These are phyloP conservation scores for Aramus guarauna DNA, from an alignment of 2,113 vertebrate genomes.

Conservation along the genomic window DNA sequence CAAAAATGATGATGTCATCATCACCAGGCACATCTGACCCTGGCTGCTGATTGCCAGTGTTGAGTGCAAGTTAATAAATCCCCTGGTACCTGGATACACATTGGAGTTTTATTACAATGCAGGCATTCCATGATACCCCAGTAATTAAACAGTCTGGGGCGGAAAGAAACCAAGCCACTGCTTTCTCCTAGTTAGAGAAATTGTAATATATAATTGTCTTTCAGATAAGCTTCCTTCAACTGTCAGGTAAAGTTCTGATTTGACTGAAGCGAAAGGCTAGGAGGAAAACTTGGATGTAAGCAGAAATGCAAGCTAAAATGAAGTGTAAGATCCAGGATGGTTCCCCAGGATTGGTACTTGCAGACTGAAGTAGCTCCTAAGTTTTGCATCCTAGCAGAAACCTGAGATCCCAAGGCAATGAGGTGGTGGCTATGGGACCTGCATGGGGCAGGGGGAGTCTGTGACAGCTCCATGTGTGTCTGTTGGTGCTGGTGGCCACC, in stretches of 20 bases:
- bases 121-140: constrained; percentile 69
- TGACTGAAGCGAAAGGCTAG: neutral
- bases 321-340: neutral
- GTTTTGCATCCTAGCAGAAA: neutral
- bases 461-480: neutral
- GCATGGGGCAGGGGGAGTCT: neutral
- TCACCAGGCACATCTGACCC: constrained; percentile 76
- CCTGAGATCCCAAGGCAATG: neutral
- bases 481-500: neutral
- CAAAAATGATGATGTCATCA: constrained; percentile 83
- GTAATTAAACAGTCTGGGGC: constrained; percentile 75
- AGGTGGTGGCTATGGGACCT: neutral
- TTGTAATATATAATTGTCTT: constrained; percentile 70
- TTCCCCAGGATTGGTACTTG: neutral
- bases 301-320: neutral
- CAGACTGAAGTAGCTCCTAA: neutral
- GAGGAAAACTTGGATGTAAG: neutral
- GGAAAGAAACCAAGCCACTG: constrained; percentile 50
- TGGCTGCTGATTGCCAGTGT: constrained; percentile 77
- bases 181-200: constrained; percentile 68
- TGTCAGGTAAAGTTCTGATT: constrained; percentile 16
- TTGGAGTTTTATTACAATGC: constrained; percentile 80
- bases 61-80: constrained; percentile 80
- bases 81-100: constrained; percentile 74
- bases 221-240: constrained; percentile 42